A percentile compares a stretch with the other conserved stretches of the same genome.
These are phyloP conservation scores for Drosophila cardini DNA, from an alignment of 1,140 invertebrate genomes.

Conservation along the genomic window DNA sequence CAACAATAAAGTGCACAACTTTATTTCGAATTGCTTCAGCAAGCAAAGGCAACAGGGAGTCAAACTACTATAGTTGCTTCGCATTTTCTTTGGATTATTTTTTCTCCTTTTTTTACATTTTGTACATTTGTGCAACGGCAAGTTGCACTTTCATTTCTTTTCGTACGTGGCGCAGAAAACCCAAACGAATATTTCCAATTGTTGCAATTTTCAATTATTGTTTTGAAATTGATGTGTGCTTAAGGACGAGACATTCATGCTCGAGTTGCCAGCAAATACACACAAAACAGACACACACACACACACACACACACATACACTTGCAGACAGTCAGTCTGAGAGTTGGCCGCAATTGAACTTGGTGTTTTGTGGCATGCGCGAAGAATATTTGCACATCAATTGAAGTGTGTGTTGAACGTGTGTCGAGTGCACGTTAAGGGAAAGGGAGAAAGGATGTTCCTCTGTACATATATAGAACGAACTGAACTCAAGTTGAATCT, in stretches of 20 bases:
- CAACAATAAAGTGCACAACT: constrained; percentile 49
- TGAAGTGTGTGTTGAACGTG: constrained; percentile 62
- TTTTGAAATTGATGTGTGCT: constrained; percentile 69
- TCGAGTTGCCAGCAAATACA: constrained; percentile 40
- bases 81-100: constrained; percentile 26
- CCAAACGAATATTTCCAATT: constrained; percentile 57
- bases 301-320: constrained; percentile 5
- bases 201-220: constrained; percentile 70
- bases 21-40: constrained; percentile 19
- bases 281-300: constrained; percentile 25
- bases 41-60: constrained; percentile 40
- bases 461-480: background rate
- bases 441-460: background rate
- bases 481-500: constrained; percentile 24
- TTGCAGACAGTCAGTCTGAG: constrained; percentile 21
- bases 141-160: constrained; percentile 43
- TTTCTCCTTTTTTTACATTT: constrained; percentile 20
- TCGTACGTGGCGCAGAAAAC: constrained; percentile 43
- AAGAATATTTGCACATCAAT: constrained; percentile 55
- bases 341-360: constrained; percentile 34
- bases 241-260: constrained; percentile 65
- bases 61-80: constrained; percentile 35
- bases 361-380: constrained; percentile 39
- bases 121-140: constrained; percentile 1
- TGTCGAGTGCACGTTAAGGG: constrained; percentile 32